Evolutionary conservation across 2,797 vertebrate species (phyloP).

Genomic region (Champsocephalus gunnari): DNA sequence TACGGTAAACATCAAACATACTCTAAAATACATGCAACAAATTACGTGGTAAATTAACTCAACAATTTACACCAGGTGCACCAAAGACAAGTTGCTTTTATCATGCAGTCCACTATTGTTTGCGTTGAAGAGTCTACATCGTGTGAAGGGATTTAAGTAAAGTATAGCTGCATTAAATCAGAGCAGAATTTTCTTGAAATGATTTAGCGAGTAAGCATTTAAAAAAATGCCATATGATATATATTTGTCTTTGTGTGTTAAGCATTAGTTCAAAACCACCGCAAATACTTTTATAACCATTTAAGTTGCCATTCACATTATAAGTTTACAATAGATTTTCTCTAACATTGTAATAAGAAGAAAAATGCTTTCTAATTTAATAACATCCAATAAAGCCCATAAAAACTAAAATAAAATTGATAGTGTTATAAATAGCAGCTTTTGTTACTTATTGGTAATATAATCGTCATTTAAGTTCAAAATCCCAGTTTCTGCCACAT

Average conservation of each 20-base stretch:
- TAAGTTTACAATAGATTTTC: no score
- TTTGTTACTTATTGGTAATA: neutral
- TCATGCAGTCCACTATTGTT: conserved; percentile 2
- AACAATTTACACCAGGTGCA: conserved; percentile 21
- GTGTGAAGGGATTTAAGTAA: neutral
- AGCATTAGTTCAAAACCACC: neutral
- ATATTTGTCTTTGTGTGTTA: neutral
- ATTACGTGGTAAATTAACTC: conserved; percentile 22
- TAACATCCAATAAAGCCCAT: neutral
- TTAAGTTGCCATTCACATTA: neutral
- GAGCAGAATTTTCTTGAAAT: neutral
- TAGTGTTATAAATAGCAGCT: neutral
- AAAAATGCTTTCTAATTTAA: neutral
- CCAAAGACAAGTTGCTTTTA: conserved; percentile 27
- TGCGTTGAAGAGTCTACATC: neutral
- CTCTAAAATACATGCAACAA: conserved; percentile 14
- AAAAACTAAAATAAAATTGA: neutral
- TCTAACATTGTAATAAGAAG: neutral
- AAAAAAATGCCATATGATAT: neutral
- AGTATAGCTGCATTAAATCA: neutral
- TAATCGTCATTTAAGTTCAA: neutral
- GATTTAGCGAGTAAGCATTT: neutral
- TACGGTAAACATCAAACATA: conserved; percentile 24
- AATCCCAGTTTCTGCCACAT: neutral
- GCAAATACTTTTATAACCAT: neutral